A percentile compares a stretch with the other conserved stretches of the same genome.
Evolutionary conservation across 53 echinoderm and acorn worm genomes (phyloP).

Genomic region (Actinopyga echinites): DNA sequence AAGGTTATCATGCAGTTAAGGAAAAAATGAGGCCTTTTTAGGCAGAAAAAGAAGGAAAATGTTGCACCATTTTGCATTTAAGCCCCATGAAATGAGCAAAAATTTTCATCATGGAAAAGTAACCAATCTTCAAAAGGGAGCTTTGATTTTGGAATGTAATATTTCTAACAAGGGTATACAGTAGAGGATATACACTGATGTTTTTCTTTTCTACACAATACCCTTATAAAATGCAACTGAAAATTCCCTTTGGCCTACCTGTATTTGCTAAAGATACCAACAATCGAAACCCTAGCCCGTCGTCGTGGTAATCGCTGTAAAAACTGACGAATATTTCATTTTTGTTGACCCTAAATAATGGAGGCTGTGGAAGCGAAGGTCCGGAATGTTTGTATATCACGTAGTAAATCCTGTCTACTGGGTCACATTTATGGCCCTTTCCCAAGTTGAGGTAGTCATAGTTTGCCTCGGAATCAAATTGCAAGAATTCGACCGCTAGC

Average conservation of each 20-base stretch:
- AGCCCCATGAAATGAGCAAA: too few relatives aligned
- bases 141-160: too few relatives aligned
- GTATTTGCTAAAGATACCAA: conserved; percentile 3
- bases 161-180: too few relatives aligned
- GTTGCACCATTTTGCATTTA: too few relatives aligned
- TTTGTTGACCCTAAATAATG: conserved; percentile 29
- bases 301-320: conserved; percentile 77
- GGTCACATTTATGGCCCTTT: conserved; percentile 36
- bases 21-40: too few relatives aligned
- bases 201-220: too few relatives aligned
- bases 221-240: too few relatives aligned
- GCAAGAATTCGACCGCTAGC: conserved; percentile 5
- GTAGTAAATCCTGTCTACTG: conserved; percentile 6
- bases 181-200: too few relatives aligned
- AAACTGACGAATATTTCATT: conserved; percentile 66
- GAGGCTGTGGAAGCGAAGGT: conserved; percentile 54
- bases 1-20: too few relatives aligned
- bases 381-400: conserved; percentile 89
- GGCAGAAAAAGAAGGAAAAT: too few relatives aligned
- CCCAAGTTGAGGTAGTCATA: conserved; percentile 52
- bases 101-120: too few relatives aligned
- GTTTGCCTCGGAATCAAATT: conserved; percentile 18
- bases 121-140: too few relatives aligned
- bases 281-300: conserved; percentile 57
- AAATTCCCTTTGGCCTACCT: not conserved